Percentiles rank a stretch among this genome's conserved stretches.
Evolutionary conservation across 2,888 invertebrate species (phyloP).

Genomic region (Ophonus ardosiacus): DNA sequence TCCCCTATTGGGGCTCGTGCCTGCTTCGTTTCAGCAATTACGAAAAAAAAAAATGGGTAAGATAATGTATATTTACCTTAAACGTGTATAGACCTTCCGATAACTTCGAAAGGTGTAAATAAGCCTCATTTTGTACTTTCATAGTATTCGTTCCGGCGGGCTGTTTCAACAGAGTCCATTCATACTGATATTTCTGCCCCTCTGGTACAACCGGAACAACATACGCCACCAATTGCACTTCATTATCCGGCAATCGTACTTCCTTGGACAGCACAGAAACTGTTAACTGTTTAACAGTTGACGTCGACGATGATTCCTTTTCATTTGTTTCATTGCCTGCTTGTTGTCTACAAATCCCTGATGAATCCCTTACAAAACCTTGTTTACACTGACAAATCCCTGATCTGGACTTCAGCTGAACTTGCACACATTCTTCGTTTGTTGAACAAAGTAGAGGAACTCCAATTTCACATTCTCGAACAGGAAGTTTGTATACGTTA

Average conservation of each 20-base stretch:
- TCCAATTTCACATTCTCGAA: slow-evolving; percentile 80
- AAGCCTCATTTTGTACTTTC: slow-evolving; percentile 89
- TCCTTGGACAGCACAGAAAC: slow-evolving; percentile 88
- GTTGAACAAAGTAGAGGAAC: slow-evolving; percentile 79
- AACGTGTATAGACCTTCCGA: slow-evolving; percentile 93
- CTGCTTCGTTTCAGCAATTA: too few relatives aligned
- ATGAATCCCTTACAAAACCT: slow-evolving; percentile 77
- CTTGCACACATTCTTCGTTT: slow-evolving; percentile 84
- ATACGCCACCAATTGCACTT: slow-evolving; percentile 89
- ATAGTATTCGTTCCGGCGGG: slow-evolving; percentile 86
- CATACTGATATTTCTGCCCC: slow-evolving; percentile 88
- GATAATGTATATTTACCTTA: slow-evolving; percentile 77
- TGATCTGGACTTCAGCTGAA: slow-evolving; percentile 78
- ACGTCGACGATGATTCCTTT: slow-evolving; percentile 75
- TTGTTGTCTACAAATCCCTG: slow-evolving; percentile 73
- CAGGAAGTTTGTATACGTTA: slow-evolving; percentile 65
- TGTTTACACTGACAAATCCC: slow-evolving; percentile 86
- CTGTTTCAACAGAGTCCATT: slow-evolving; percentile 91
- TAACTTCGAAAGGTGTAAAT: slow-evolving; percentile 89
- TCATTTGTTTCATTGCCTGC: slow-evolving; percentile 60
- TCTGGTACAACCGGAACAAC: slow-evolving; percentile 87
- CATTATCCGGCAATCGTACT: slow-evolving; percentile 90
- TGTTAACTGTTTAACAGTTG: slow-evolving; percentile 82
- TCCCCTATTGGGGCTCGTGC: too few relatives aligned
- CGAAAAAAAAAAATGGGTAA: too few relatives aligned